Base-by-base conservation (phyloP, 1,140 invertebrate genomes). In the Camponotus vicinus region DNA sequence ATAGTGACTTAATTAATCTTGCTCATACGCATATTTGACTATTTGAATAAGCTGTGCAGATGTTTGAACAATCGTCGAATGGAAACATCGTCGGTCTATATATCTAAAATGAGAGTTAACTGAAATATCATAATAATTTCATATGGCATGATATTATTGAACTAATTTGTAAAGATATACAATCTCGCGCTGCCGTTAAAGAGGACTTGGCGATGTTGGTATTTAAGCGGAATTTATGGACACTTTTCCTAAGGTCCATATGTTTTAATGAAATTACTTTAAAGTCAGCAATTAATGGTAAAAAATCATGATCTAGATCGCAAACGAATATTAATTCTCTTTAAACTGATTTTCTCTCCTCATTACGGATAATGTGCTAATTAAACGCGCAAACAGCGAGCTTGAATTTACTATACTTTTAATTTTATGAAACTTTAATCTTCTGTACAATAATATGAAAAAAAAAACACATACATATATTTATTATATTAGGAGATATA, bases 221-320 rank as follows among this genome's bases (percentile, higher is more conserved):
- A 70, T 66, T 80, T 80, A 70, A 80, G 34, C 66, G 15, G 9
- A 80, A 80, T 80, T 80, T 80, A 80, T 80, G 37, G 57, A 55
- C 52, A 70, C 45, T 45, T 21, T 52, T 80, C 49, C 18, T 59
- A 70, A 80, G 78, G 42, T 70, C 21, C 21, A 64, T 32, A 21
- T 57, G 21, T 32, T 32, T 52, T 70, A 80, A 80, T 80, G 37
- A 80, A 80, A 70, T 80, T 70, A 80, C 21, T n/a, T 66, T 64
- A 57, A 15, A 55, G 63, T 32, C 15, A 49, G 32, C 66, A 40
- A 80, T 80, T 80, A 80, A 70, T 57, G 52, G 3, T 70, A 80
- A 80, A 70, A 70, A 70, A 70, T 52, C 5, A 45, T 13, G 18
- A 71, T 80, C 27, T 55, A 40, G 15, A 80, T 69, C 57, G 37